Base-by-base conservation (phyloP, 2,113 vertebrate species). In the Ammodytes dubius region DNA sequence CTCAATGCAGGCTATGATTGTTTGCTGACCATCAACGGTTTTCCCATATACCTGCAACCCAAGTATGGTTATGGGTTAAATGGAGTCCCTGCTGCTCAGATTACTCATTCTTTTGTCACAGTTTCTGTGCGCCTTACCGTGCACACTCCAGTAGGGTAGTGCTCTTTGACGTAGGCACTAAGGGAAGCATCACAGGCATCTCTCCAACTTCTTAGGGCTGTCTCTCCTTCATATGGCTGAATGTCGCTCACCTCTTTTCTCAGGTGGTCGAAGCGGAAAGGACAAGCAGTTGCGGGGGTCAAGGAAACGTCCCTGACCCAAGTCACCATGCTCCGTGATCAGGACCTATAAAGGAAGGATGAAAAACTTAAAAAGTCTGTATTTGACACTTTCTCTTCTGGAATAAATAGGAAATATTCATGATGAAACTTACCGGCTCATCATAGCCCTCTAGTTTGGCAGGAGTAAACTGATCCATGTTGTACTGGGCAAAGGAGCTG, bases 401-500 rank as follows among this genome's bases (percentile, higher is more conserved):
- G 19, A 75, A 60, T 66, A 19, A 78, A 74, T 2, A 56, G 6
- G 7, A 57, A 50, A 77, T 7, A 71, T 42, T 19, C 5, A 63
- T 7, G 5, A 56, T 6, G 39, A 81, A 73, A 77, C 93, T 68
- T 97, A 99, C 98, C 95, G 96, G 96, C 87, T 99, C 98, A n/a
- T 99, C 98, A 2, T 96, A 97, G 92, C 97, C 97, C 72, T 99
- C 97, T 81, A 99, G 91, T 95, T 98, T 99, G 86, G 97, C 97
- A 87, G 98, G 98, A 82, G 97, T 98, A 93, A 99, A 99, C 92
- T 99, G 98, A 95, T 99, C 98, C 97, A 99, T 95, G 91, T 99
- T 99, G 94, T 99, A 99, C 91, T 99, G 97, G 94, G 98, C 98
- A 96, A 99, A 99, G 59, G 98, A 98, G 94, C 98, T 99, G 79